Conservation (phyloP, 1,140 invertebrate species). For the Sweltsa coloradensis region DNA sequence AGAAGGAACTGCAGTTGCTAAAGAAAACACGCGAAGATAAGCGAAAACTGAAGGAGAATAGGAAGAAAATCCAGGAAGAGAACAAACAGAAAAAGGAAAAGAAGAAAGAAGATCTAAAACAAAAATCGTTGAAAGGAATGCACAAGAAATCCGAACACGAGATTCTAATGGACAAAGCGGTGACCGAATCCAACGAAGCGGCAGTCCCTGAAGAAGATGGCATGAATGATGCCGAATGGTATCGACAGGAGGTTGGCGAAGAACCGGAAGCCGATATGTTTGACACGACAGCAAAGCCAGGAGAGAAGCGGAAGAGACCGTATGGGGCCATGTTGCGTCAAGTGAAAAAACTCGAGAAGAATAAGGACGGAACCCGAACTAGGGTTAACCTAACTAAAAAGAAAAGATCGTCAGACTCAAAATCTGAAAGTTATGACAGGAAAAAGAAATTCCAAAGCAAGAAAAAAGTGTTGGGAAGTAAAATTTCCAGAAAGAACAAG, state of each 20-base stretch:
- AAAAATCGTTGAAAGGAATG: conserved; percentile 32
- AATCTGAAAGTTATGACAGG: not conserved
- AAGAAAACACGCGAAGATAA: conserved; percentile 56
- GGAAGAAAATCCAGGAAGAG: conserved; percentile 58
- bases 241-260: conserved; percentile 70
- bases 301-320: not conserved
- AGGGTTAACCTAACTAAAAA: not conserved
- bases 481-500: not conserved
- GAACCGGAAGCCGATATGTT: conserved; percentile 61
- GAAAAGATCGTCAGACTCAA: not conserved
- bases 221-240: conserved; percentile 72
- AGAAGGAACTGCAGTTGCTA: conserved; percentile 63
- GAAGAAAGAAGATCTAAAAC: conserved; percentile 50
- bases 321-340: not conserved
- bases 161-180: conserved; percentile 27
- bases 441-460: not conserved
- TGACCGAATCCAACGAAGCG: conserved; percentile 16
- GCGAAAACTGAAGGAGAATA: conserved; percentile 59
- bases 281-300: too few species aligned
- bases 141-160: conserved; percentile 30
- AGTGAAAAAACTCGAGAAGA: not conserved
- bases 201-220: conserved; percentile 31
- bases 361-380: not conserved
- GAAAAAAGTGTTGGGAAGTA: not conserved
- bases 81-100: conserved; percentile 60